Evolutionary conservation across 1,140 invertebrate species (phyloP).

Genomic region (Daktulosphaira vitifoliae): DNA sequence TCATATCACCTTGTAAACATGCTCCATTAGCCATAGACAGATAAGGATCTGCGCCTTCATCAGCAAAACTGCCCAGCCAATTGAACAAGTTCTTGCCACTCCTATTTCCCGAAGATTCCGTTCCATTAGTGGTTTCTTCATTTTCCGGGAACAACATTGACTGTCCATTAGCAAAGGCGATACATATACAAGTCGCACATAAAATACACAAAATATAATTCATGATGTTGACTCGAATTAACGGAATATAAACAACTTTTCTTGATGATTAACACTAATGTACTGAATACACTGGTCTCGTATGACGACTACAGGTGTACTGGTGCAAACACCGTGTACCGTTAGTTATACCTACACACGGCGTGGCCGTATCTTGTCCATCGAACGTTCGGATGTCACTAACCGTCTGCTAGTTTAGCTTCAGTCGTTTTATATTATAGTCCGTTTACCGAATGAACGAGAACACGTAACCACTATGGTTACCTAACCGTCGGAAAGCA

Average conservation of each 20-base stretch:
- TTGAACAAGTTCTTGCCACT: constrained; percentile 59
- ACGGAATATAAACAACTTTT: too few relatives aligned
- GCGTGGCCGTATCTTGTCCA: not conserved
- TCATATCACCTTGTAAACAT: constrained; percentile 63
- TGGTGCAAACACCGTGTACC: not conserved
- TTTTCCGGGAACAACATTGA: constrained; percentile 5
- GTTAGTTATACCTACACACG: not conserved
- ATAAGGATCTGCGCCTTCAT: constrained; percentile 63
- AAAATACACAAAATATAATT: not conserved
- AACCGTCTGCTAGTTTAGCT: not conserved
- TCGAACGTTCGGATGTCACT: constrained; percentile 17
- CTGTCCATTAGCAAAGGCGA: not conserved
- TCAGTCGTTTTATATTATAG: not conserved
- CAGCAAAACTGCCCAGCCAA: constrained; percentile 63
- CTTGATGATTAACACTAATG: not conserved
- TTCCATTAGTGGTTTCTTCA: not conserved
- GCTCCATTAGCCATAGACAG: constrained; percentile 58
- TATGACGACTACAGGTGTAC: not conserved
- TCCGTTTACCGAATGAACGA: not conserved
- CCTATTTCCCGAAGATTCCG: constrained; percentile 34
- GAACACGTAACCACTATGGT: not conserved
- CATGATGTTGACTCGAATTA: not conserved
- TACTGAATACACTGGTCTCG: not conserved
- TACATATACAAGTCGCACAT: not conserved
- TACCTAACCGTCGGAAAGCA: not conserved